Evolutionary conservation across 2,113 vertebrate species (phyloP).

Genomic region (Tringa solitaria): DNA sequence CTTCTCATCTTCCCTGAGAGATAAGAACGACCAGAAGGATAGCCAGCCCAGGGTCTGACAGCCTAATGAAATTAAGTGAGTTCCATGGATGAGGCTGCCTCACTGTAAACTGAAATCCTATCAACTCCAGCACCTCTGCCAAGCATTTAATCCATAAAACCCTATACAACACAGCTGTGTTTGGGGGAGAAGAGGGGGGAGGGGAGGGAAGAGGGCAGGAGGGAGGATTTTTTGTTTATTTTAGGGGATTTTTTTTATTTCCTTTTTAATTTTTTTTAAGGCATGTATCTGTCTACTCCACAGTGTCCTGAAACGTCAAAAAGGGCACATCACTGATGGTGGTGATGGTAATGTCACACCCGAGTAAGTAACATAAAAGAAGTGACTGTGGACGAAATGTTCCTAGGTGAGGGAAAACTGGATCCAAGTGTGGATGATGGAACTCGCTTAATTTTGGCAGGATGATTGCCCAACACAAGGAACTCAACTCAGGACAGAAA

Average conservation of each 20-base stretch:
- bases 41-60: not conserved
- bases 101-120: conserved; percentile 31
- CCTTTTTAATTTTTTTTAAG: not conserved
- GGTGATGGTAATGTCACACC: not conserved
- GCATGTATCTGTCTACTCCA: not conserved
- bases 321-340: not conserved
- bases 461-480: not conserved
- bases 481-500: not conserved
- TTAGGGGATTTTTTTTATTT: not conserved
- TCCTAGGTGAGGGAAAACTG: not conserved
- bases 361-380: not conserved
- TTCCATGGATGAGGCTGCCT: not conserved
- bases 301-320: not conserved
- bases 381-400: not conserved
- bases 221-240: not conserved
- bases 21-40: not conserved
- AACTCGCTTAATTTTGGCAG: not conserved
- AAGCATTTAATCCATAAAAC: conserved; percentile 44
- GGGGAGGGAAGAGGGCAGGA: accelerated
- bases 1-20: not conserved
- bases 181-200: accelerated
- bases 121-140: conserved; percentile 27
- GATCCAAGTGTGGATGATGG: not conserved
- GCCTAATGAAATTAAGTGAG: conserved; percentile 13
- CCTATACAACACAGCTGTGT: conserved; percentile 37